A percentile compares a stretch with the other conserved stretches of the same genome.
Evolutionary conservation across 2,888 invertebrate species (phyloP).

Genomic region (Furcula furcula): DNA sequence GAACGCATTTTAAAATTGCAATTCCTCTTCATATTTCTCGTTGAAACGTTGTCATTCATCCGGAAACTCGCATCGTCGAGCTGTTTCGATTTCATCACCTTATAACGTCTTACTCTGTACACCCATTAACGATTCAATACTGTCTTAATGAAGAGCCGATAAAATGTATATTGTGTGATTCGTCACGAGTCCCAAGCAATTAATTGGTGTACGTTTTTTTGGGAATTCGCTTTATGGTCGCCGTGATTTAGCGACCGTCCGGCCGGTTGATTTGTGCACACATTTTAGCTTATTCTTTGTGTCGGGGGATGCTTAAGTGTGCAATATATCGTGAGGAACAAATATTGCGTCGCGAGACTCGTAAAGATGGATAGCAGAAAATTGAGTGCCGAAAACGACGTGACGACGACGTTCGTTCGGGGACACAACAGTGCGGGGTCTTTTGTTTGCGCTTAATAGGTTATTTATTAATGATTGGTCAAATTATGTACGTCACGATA

Average conservation of each 20-base stretch:
- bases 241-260: slow-evolving; percentile 66
- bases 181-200: slow-evolving; percentile 67
- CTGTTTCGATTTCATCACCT: slow-evolving; percentile 68
- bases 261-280: slow-evolving; percentile 65
- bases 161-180: slow-evolving; percentile 75
- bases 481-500: too few species aligned
- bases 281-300: slow-evolving; percentile 66
- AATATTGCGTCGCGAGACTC: slow-evolving; percentile 65
- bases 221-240: slow-evolving; percentile 60
- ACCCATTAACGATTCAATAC: slow-evolving; percentile 77
- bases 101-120: slow-evolving; percentile 61
- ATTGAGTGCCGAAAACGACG: too few species aligned
- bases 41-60: slow-evolving; percentile 46
- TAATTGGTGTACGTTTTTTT: slow-evolving; percentile 68
- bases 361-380: slow-evolving; percentile 58
- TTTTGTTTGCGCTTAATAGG: slow-evolving; percentile 28
- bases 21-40: slow-evolving; percentile 37
- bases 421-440: slow-evolving; percentile 17
- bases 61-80: slow-evolving; percentile 60
- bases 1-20: slow-evolving; percentile 45
- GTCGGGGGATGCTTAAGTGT: slow-evolving; percentile 56
- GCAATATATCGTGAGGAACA: slow-evolving; percentile 69
- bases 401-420: slow-evolving; percentile 12
- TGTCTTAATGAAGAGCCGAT: slow-evolving; percentile 75
- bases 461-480: slow-evolving; percentile 27